A percentile compares a stretch with the other conserved stretches of the same genome.
Conservation (phyloP, 2,113 vertebrate genomes). For the Cryptotis parvus region DNA sequence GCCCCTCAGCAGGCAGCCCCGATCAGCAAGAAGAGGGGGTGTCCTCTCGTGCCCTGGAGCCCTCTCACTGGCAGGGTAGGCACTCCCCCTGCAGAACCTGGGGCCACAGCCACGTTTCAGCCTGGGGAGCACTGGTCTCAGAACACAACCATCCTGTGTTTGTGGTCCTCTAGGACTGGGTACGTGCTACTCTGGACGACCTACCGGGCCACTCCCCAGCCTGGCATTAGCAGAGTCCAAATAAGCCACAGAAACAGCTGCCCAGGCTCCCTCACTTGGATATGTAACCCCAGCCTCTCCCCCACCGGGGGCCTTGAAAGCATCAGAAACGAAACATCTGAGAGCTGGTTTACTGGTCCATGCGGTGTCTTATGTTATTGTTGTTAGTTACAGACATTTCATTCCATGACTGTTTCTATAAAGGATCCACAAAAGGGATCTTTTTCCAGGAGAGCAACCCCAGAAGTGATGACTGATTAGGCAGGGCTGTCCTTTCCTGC, state of each 20-base stretch:
- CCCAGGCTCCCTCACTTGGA: not conserved
- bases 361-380: accelerated
- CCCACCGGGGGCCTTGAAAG: too few relatives aligned
- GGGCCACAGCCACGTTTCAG: too few relatives aligned
- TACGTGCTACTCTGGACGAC: too few relatives aligned
- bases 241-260: not conserved
- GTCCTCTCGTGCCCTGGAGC: not conserved
- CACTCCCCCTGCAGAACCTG: not conserved
- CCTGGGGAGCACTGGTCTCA: not conserved
- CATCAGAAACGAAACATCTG: not conserved
- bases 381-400: not conserved
- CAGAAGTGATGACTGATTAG: too few relatives aligned
- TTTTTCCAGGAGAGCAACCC: too few relatives aligned
- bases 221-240: not conserved
- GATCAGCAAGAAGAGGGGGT: not conserved
- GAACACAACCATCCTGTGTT: not conserved
- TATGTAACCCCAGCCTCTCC: not conserved
- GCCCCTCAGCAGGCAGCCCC: not conserved
- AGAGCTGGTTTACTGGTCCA: too few relatives aligned
- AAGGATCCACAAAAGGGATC: too few relatives aligned
- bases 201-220: not conserved
- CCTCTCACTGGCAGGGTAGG: not conserved
- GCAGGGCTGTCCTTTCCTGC: not conserved
- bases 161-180: too few relatives aligned
- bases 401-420: too few relatives aligned